Base-by-base conservation (phyloP, 2,113 vertebrate genomes). In the Onychostoma macrolepis region DNA sequence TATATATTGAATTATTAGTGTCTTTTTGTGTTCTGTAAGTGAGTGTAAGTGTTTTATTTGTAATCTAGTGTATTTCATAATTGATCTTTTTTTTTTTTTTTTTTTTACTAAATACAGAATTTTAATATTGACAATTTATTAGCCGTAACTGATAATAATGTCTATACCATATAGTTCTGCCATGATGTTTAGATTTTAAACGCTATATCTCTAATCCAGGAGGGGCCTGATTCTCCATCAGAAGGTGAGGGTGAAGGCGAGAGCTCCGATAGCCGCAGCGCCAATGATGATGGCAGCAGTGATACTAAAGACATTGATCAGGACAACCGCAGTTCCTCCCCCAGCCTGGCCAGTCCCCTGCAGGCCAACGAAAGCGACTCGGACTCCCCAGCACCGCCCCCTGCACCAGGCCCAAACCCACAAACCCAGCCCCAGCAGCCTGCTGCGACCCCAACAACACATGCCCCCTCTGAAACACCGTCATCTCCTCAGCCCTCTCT, bases 221-320 rank as follows among this genome's bases (percentile, higher is more conserved):
- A 98, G 91, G 95, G 95, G 81, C 97, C 95, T 36, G 96, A 97
- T 91, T 98, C 96, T 0, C 97, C 97, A 0, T 99, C 97, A 0
- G 98, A 96, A 95, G 0, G 93, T 24, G 95, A 95, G 92, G 96
- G 0, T 9, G 95, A 95, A 92, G 96, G 96, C 21, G 97, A 99
- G 90, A 99, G 98, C 91, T 99, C 97, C 0, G 98, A 99, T 91
- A 99, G 98, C 88, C 98, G 97, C 90, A 99, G 98, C 0, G 96
- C 98, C 92, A 98, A 99, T 4, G 97, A 99, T 0, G 98, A 99
- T 84, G 97, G 97, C 80, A 99, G 97, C 95, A 99, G 98, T 0
- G 98, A 99, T 91, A 96, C 98, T 91, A 99, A 99, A 94, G 98
- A 99, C 95, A 99, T 99, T 0, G 98, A 99, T 94, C 98, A 99